These are phyloP conservation scores for Tetraodon nigroviridis DNA, from an alignment of 2,113 vertebrate genomes.

Conservation along the genomic window DNA sequence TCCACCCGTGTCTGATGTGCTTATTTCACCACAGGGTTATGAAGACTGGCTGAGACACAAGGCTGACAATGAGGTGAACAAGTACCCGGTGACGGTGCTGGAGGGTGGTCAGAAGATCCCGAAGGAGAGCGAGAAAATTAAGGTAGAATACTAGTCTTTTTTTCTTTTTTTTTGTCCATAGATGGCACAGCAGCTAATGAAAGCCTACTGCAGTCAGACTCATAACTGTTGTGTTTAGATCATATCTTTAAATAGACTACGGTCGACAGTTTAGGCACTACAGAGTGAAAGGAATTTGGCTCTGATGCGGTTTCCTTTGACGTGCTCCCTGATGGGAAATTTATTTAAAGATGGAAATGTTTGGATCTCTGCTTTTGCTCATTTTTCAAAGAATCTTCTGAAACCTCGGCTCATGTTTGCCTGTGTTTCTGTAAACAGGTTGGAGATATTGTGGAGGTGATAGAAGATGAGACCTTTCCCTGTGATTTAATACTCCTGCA, in stretches of 20 bases:
- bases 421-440: constrained; percentile 72
- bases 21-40: constrained; percentile 79
- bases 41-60: constrained; percentile 97
- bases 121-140: constrained; percentile 92
- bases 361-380: background rate
- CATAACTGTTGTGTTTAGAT: background rate
- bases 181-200: constrained; percentile 1
- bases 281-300: background rate
- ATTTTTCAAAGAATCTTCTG: background rate
- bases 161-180: constrained; percentile 5
- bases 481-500: constrained; percentile 93
- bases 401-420: background rate
- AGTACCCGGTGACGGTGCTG: constrained; percentile 84
- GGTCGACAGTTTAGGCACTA: background rate
- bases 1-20: background rate
- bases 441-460: constrained; percentile 91
- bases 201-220: background rate
- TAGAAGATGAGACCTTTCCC: constrained; percentile 91
- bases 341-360: background rate
- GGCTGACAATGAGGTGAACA: constrained; percentile 96
- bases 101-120: constrained; percentile 78
- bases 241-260: background rate
- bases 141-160: constrained; percentile 81
- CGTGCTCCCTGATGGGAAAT: background rate
- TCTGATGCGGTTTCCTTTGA: constrained; percentile 4